Percentiles rank a stretch among this genome's conserved stretches.
Evolutionary conservation across 2,888 invertebrate genomes (phyloP).

Genomic region (Volucella zonaria): DNA sequence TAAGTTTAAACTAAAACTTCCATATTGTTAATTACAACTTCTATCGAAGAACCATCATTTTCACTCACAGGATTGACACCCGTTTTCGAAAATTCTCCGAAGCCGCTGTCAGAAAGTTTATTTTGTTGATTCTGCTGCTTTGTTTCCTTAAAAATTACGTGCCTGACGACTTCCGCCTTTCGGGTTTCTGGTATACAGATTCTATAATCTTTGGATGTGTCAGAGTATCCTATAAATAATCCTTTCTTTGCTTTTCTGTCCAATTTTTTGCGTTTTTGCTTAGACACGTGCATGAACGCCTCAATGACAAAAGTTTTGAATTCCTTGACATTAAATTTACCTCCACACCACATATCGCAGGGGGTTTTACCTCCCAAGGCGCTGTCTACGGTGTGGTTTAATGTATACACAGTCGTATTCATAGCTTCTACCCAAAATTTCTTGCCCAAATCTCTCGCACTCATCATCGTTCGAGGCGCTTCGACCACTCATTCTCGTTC

Average conservation of each 20-base stretch:
- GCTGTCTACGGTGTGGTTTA: too few species aligned
- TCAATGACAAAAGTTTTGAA: too few species aligned
- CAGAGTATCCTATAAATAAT: constrained; percentile 76
- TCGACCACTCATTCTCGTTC: constrained; percentile 53
- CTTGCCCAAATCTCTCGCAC: constrained; percentile 58
- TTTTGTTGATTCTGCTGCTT: constrained; percentile 1
- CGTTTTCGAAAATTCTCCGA: neutral
- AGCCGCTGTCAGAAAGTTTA: neutral
- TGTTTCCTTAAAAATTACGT: constrained; percentile 37
- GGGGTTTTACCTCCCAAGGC: constrained; percentile 75
- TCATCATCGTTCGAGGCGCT: constrained; percentile 65
- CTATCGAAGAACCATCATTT: neutral
- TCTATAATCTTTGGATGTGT: constrained; percentile 76
- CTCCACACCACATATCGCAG: constrained; percentile 80
- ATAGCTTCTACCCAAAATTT: constrained; percentile 80
- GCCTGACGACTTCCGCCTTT: constrained; percentile 27
- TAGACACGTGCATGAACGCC: constrained; percentile 68
- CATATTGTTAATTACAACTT: neutral
- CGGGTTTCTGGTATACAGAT: constrained; percentile 46
- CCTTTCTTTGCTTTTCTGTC: constrained; percentile 76
- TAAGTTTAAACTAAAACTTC: neutral
- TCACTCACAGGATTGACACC: too few species aligned
- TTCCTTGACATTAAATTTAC: constrained; percentile 43
- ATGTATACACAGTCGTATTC: too few species aligned
- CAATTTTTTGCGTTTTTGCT: constrained; percentile 77